Evolutionary conservation across 2,113 vertebrate genomes (phyloP), one percentile per base, ranked within the genome.

Genomic region (Athene noctua): DNA sequence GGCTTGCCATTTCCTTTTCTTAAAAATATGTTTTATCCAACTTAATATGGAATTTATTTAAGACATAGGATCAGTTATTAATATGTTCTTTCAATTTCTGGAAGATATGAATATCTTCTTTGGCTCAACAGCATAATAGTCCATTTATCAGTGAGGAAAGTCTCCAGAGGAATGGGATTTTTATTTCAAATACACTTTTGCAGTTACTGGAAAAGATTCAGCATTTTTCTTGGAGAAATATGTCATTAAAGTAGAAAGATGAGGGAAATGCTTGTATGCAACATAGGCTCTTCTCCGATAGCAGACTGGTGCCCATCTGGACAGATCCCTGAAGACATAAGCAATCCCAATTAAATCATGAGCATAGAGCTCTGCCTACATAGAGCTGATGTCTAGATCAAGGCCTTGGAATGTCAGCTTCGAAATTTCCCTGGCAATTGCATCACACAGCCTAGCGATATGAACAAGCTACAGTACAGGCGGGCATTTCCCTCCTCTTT

Each of bases 271-370:
- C 94, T 79, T 90, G 74, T 72, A 18, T 57, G 86, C n/a, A 88
- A 94, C 67, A 79, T 26, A 58, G 71, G 70, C 75, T 94, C 74
- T 94, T 59, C n/a, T n/a, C 88, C 42, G 81, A 68, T 19, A 96
- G 96, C 74, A 94, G 89, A 46, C 88, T 81, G 59, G 78, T 96
- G 91, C 88, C 94, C 80, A 88, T 96, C 96, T 91, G 96, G 90
- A 74, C 92, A 84, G 88, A 89, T 92, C 95, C 96, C 92, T 65
- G 68, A 95, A 94, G 92, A 96, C 92, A 91, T 26, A 38, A 88
- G 95, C 85, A 89, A 86, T 88, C 94, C 68, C 90, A 91, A 51
- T 86, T 79, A 86, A 93, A 80, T 51, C 92, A 34, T 0, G 40
- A 80, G 94, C 63, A 47, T 3, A 47, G 90, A 74, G 79, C 75